Evolutionary conservation across 2,113 vertebrate species (phyloP).

Genomic region (Geococcyx californianus): DNA sequence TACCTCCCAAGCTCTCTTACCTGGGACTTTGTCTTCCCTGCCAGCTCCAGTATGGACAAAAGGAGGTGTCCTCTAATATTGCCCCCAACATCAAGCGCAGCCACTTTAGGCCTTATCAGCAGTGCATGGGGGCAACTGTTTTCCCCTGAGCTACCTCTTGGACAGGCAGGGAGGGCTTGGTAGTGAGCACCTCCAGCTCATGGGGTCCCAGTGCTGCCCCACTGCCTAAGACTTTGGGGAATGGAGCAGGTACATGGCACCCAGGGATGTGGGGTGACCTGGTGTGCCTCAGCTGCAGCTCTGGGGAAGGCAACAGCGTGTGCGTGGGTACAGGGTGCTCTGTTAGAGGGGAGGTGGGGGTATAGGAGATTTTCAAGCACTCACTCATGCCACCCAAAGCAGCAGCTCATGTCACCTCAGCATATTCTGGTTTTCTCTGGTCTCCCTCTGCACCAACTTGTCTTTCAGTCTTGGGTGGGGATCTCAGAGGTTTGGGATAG

Average conservation of each 20-base stretch:
- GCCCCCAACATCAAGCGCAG: not conserved
- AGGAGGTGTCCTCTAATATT: not conserved
- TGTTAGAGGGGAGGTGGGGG: not conserved
- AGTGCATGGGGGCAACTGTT: not conserved
- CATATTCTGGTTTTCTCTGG: not conserved
- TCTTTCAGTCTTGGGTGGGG: not conserved
- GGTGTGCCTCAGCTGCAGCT: not conserved
- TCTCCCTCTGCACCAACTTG: not conserved
- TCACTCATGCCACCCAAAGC: not conserved
- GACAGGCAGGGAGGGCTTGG: not conserved
- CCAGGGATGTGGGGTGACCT: not conserved
- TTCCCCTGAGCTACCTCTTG: not conserved
- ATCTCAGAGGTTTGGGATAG: not conserved
- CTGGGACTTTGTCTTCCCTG: not conserved
- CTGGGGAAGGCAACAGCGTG: not conserved
- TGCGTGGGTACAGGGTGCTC: not conserved
- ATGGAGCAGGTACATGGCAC: not conserved
- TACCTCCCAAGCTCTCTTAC: not conserved
- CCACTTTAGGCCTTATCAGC: not conserved
- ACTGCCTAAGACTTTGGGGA: not conserved
- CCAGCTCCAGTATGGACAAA: not conserved
- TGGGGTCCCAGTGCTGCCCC: not conserved
- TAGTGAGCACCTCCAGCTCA: not conserved
- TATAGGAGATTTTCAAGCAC: not conserved
- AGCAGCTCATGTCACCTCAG: not conserved